A percentile compares a stretch with the other conserved stretches of the same genome.
phyloP scores from a whole-genome alignment of 2,888 invertebrate species.

The Machimus atricapillus region DNA sequence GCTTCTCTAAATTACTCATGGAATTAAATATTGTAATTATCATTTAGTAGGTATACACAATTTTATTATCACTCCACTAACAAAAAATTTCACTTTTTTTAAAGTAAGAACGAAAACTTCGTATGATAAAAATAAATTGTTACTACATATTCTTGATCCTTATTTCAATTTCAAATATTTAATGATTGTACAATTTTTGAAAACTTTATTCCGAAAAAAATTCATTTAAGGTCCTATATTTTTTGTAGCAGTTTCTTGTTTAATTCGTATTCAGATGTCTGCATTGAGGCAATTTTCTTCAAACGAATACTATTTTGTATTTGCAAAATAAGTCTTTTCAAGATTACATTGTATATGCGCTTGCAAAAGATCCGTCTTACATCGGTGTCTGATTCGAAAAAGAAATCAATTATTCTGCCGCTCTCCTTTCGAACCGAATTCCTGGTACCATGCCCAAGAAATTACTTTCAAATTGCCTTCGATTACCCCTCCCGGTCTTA shows the following conservation, averaged over 20 bases:
- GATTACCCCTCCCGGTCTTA: not conserved
- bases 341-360: not conserved
- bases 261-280: not conserved
- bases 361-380: not conserved
- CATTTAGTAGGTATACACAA: too few relatives aligned
- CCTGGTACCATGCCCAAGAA: not conserved
- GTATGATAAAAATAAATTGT: too few relatives aligned
- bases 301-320: not conserved
- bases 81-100: too few relatives aligned
- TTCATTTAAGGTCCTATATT: too few relatives aligned
- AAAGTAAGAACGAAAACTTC: too few relatives aligned
- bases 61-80: too few relatives aligned
- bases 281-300: not conserved
- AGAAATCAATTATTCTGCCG: not conserved
- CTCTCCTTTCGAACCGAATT: not conserved
- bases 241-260: not conserved
- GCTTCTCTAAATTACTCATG: too few relatives aligned
- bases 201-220: too few relatives aligned
- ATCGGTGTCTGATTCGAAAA: not conserved
- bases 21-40: too few relatives aligned
- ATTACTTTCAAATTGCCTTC: slow-evolving; percentile 1
- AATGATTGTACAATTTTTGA: too few relatives aligned
- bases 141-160: too few relatives aligned
- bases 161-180: too few relatives aligned
- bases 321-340: not conserved